Base-by-base conservation (phyloP, 2,113 vertebrate species). In the Merops nubicus region DNA sequence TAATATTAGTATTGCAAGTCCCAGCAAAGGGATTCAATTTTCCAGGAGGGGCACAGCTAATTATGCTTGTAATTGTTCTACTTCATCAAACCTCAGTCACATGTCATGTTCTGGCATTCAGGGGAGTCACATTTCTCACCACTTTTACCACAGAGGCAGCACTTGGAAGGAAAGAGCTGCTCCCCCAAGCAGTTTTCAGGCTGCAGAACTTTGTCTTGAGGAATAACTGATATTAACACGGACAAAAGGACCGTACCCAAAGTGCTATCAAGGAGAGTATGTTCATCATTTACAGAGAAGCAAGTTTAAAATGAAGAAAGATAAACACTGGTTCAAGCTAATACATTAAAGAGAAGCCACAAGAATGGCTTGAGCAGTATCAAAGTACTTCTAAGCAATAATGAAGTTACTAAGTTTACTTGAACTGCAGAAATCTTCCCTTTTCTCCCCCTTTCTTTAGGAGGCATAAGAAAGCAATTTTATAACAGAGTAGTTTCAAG, bases 91-190 rank as follows among this genome's bases (percentile, higher is more conserved):
- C 65, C 62, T 86, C 83, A 60, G 85, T 95, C 85, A 89, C 86
- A 78, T 70, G 80, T 64, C 69, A 78, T 20, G 69, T 64, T 69
- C 62, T 79, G 69, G 85, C 76, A 79, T 82, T 95, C 57, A 72
- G 88, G 48, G 68, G 36, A 82, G 73, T 96, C 92, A 94, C 86
- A 85, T 79, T 97, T 92, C 84, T 91, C 73, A 92, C 86, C 92
- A 57, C 88, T 93, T 95, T 67, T 60, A 93, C 86, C 80, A 60
- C 0, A 0, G n/a, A 89, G 72, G 53, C 91, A 87, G 60, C 65
- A 50, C 73, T 91, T 83, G 83, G 94, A 86, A 87, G 86, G 74
- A 91, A 94, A 92, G 0, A 56, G 92, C 77, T 89, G 64, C 80
- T 93, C 72, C 88, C 63, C 47, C 48, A 75, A 84, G 91, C 88